Base-by-base conservation (phyloP, 2,797 vertebrate genomes). In the Melopsittacus undulatus region DNA sequence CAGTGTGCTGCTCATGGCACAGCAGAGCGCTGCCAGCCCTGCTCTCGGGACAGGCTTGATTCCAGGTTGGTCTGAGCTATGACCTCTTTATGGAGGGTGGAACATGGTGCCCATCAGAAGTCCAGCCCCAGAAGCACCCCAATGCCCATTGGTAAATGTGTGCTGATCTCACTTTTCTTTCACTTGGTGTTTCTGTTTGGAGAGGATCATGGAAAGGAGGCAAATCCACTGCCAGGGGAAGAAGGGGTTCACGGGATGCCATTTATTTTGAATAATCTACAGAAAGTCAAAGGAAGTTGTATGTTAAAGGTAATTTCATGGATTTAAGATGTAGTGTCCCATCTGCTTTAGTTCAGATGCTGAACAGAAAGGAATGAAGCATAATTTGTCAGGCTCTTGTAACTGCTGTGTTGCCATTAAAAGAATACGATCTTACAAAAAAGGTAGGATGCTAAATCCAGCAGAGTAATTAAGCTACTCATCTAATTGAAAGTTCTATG, bases 401-500 rank as follows among this genome's bases (percentile, higher is more conserved):
- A 90, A 90, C 74, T 57, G 74, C 84, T 43, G 83, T 77, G 83
- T 93, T 96, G 82, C 91, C 96, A 94, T 95, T 96, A 96, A 90
- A 95, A 86, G 96, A 89, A 82, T 94, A 94, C 1, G 90, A 92
- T 95, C 95, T 68, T 85, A 94, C 94, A 89, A 83, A 95, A 78
- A 87, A 89, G 94, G 94, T 95, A 95, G 96, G 95, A 93, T 91
- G 95, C 95, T 87, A 95, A 95, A 93, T 96, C 91, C 91, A 92
- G 94, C 13, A 11, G 69, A 90, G 96, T 97, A 97, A 97, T 97
- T 97, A 97, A 97, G 91, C 87, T 94, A 87, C 96, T 97, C 90
- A 94, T 97, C 94, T 97, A 97, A 96, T 96, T 97, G 96, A 96
- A 95, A 93, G 91, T 36, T 91, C 75, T 67, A 63, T 96, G 96